Percentiles rank a stretch among this genome's conserved stretches.
These are phyloP conservation scores for Lepidocyrtoides sp. DNA, from an alignment of 2,888 invertebrate species.

Conservation along the genomic window DNA sequence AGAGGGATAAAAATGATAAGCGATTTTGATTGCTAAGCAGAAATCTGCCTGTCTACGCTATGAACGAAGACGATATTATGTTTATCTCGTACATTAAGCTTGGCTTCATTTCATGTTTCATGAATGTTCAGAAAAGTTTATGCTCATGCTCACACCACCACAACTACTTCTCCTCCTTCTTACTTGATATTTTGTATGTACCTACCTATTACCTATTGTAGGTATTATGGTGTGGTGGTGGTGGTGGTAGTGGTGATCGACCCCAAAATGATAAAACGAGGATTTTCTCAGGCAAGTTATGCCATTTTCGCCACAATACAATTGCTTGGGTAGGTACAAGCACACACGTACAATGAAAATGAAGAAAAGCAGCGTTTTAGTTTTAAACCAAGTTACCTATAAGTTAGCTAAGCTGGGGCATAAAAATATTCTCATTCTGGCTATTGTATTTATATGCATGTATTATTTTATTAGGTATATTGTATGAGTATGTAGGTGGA, in stretches of 20 bases:
- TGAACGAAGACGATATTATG: background rate
- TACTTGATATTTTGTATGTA: no score
- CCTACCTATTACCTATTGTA: no score
- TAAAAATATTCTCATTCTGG: no score
- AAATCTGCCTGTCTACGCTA: background rate
- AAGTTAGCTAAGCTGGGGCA: background rate
- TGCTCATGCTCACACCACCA: no score
- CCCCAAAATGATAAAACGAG: conserved; percentile 3
- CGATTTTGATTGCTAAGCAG: conserved; percentile 19
- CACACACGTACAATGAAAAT: background rate
- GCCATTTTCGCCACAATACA: background rate
- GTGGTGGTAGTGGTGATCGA: background rate
- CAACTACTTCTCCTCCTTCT: no score
- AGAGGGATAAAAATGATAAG: background rate
- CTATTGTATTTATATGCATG: no score
- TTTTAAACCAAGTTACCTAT: background rate
- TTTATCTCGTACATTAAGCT: background rate
- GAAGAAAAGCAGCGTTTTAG: background rate
- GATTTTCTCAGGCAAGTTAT: conserved; percentile 4
- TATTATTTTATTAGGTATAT: no score
- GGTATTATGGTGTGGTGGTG: no score
- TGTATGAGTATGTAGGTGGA: background rate
- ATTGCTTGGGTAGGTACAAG: no score
- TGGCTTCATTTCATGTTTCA: background rate
- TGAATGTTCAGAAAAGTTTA: no score